Evolutionary conservation across 2,113 vertebrate genomes (phyloP), one percentile per base, ranked within the genome.

Genomic region (Cyanoderma ruficeps): DNA sequence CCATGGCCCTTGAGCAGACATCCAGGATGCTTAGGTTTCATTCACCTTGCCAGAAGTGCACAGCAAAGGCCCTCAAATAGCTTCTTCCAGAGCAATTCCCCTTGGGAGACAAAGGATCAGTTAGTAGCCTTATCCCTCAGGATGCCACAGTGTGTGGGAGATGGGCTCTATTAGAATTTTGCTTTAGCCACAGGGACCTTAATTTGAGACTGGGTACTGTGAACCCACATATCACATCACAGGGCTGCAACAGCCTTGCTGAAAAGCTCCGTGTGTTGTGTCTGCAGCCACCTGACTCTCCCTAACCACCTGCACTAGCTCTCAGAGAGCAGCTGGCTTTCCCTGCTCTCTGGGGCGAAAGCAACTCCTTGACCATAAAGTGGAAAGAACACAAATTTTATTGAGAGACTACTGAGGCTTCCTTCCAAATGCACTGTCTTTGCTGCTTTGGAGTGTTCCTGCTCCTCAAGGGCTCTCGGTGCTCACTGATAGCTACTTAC

Each of bases 331-430:
- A 93, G 61, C 85, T 95, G 87, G 85, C 67, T 87, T 53, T 92
- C 49, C 50, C 75, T 80, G 57, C 79, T 90, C 72, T 77, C 91
- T 79, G 61, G 63, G 75, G 77, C 0, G 0, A 90, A 88, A 86
- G 56, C 68, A 64, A n/a, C 79, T 94, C 84, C 90, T 95, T 95
- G 95, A 97, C 93, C 94, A 71, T 70, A 47, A 81, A 87, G 68
- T 94, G 78, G 87, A 90, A 93, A 92, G 82, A 93, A 69, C 89
- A 91, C 50, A 86, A 65, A 70, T 92, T 95, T 90, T 94, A 74
- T 57, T 60, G 50, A 92, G 93, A 92, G 75, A 41, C 75, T 77
- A 37, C 78, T 80, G 52, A 84, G 42, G 50, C 70, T 84, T 64
- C 57, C 46, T 83, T 83, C 82, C 84, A 93, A 90, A 70, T 25